Conservation (phyloP, 2,113 vertebrate species). For the Urocynchramus pylzowi region DNA sequence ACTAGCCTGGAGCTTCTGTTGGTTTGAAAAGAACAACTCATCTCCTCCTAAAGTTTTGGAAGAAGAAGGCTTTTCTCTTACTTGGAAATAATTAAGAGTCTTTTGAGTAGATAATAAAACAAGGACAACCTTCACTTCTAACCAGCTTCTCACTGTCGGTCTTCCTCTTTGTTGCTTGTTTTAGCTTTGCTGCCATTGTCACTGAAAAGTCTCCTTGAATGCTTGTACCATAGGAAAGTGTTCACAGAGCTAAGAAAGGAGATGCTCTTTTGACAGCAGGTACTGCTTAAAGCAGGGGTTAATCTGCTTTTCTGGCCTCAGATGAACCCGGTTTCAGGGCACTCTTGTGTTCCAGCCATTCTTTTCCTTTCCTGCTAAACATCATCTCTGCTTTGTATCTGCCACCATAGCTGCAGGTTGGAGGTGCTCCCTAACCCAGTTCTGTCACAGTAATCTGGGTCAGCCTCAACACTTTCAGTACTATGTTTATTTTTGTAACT, state of each 20-base stretch:
- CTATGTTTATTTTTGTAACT: slow-evolving; percentile 51
- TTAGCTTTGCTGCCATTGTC: background rate
- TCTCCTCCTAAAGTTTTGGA: background rate
- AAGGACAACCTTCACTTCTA: background rate
- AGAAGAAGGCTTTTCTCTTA: background rate
- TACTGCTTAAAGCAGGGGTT: background rate
- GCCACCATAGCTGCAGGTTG: slow-evolving; percentile 22
- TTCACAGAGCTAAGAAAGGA: background rate
- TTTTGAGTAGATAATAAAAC: background rate
- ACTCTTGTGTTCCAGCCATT: background rate
- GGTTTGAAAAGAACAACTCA: background rate
- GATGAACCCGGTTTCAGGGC: background rate
- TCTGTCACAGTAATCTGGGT: slow-evolving; percentile 64
- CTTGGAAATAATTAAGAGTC: background rate
- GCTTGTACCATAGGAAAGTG: background rate
- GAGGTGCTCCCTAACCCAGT: slow-evolving; percentile 62
- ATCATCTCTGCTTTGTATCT: background rate
- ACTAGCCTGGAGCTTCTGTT: background rate
- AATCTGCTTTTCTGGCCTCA: background rate
- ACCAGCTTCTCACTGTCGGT: background rate
- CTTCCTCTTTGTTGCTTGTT: background rate
- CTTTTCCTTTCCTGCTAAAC: slow-evolving; percentile 2
- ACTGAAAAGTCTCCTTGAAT: background rate
- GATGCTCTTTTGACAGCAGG: background rate
- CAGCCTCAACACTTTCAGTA: slow-evolving; percentile 33